These are phyloP conservation scores for Automeris io DNA, from an alignment of 2,888 invertebrate genomes.

Conservation along the genomic window DNA sequence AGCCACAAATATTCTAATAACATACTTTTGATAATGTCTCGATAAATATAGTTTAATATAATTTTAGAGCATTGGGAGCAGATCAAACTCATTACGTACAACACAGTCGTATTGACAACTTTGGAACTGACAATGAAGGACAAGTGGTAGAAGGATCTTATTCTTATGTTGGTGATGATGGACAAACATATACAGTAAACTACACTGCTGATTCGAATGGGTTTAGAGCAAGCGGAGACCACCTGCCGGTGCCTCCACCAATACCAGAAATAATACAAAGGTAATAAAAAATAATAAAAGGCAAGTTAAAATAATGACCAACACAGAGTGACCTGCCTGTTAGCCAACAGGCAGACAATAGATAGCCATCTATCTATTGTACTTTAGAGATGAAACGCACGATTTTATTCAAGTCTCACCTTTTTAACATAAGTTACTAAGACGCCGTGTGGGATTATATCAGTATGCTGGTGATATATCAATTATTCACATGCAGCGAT, in stretches of 20 bases:
- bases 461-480: no score
- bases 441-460: no score
- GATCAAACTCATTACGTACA: slow-evolving; percentile 74
- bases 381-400: no score
- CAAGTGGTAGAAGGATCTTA: slow-evolving; percentile 80
- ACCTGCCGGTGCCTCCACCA: slow-evolving; percentile 86
- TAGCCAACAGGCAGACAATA: no score
- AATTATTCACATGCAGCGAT: no score
- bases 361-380: no score
- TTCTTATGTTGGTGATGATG: slow-evolving; percentile 79
- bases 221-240: slow-evolving; percentile 85
- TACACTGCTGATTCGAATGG: slow-evolving; percentile 87
- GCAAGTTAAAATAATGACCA: not conserved
- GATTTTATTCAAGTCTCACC: no score
- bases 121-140: slow-evolving; percentile 76
- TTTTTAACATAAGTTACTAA: no score
- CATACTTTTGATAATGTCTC: not conserved
- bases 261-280: slow-evolving; percentile 83
- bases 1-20: slow-evolving; percentile 11
- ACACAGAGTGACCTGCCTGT: no score
- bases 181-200: slow-evolving; percentile 78
- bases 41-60: slow-evolving; percentile 6
- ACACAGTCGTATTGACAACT: slow-evolving; percentile 75
- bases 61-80: slow-evolving; percentile 63
- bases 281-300: slow-evolving; percentile 27